Conservation (phyloP, 2,113 vertebrate genomes). For the Nothobranchius furzeri region DNA sequence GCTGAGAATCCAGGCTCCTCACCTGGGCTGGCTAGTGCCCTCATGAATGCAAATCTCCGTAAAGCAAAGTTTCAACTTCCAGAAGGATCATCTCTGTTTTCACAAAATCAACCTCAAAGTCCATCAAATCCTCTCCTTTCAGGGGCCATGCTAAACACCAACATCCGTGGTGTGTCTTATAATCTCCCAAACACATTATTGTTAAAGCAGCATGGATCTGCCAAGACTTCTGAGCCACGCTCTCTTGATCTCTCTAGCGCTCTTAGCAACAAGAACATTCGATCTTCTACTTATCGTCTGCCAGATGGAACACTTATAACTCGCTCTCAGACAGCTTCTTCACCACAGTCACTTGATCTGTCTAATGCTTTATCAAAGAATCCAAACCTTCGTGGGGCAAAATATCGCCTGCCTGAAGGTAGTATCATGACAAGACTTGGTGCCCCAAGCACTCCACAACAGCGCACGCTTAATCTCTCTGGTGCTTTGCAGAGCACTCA, state of each 20-base stretch:
- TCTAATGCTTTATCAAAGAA: constrained; percentile 70
- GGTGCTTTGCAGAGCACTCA: constrained; percentile 67
- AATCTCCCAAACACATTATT: constrained; percentile 58
- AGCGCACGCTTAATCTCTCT: constrained; percentile 60
- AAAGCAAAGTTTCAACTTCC: constrained; percentile 66
- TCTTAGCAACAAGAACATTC: constrained; percentile 60
- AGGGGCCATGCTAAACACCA: constrained; percentile 67
- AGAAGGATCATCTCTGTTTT: constrained; percentile 59
- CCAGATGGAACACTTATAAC: constrained; percentile 61
- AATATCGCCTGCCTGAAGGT: constrained; percentile 63
- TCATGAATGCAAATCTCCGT: constrained; percentile 63
- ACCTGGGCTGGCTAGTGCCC: constrained; percentile 48
- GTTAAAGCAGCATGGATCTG: constrained; percentile 45
- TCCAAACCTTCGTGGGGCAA: constrained; percentile 62
- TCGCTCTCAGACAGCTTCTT: constrained; percentile 34
- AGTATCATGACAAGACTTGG: constrained; percentile 62
- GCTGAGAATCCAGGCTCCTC: constrained; percentile 37
- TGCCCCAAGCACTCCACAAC: constrained; percentile 51
- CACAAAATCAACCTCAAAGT: constrained; percentile 50
- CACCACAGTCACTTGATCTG: constrained; percentile 51
- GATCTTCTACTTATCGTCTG: constrained; percentile 57
- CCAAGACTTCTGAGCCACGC: constrained; percentile 28
- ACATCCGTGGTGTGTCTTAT: constrained; percentile 72
- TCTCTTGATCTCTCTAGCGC: constrained; percentile 65
- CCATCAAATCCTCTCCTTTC: constrained; percentile 61